These are phyloP conservation scores for Zaprionus ghesquierei DNA, from an alignment of 1,140 invertebrate species.

Conservation along the genomic window DNA sequence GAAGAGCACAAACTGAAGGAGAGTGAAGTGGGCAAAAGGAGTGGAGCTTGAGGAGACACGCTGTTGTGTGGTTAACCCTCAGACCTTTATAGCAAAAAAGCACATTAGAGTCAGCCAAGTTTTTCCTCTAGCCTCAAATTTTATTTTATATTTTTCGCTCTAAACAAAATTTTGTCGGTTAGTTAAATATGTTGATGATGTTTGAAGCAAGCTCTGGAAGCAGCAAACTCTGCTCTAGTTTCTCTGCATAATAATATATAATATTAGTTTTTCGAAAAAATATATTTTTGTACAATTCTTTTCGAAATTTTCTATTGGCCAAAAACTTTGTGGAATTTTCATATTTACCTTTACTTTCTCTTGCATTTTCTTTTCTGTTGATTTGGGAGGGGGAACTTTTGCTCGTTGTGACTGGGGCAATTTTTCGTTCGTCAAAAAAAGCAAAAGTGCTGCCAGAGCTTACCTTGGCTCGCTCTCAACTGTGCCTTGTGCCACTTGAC, in stretches of 20 bases:
- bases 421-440: not conserved
- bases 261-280: not conserved
- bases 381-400: not conserved
- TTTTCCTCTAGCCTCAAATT: not conserved
- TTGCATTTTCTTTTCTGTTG: not conserved
- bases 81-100: not conserved
- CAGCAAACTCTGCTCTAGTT: not conserved
- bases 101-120: not conserved
- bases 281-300: not conserved
- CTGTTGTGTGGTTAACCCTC: not conserved
- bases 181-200: not conserved
- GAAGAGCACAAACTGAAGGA: not conserved
- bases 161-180: not conserved
- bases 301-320: not conserved
- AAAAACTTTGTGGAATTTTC: not conserved
- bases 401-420: not conserved
- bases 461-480: not conserved
- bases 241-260: not conserved
- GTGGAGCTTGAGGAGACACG: not conserved
- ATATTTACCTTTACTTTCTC: not conserved
- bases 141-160: not conserved
- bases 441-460: constrained; percentile 2
- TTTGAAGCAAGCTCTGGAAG: not conserved
- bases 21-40: not conserved
- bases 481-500: constrained; percentile 4